Evolutionary conservation across 2,113 vertebrate species (phyloP).

Genomic region (Pygoscelis antarcticus): DNA sequence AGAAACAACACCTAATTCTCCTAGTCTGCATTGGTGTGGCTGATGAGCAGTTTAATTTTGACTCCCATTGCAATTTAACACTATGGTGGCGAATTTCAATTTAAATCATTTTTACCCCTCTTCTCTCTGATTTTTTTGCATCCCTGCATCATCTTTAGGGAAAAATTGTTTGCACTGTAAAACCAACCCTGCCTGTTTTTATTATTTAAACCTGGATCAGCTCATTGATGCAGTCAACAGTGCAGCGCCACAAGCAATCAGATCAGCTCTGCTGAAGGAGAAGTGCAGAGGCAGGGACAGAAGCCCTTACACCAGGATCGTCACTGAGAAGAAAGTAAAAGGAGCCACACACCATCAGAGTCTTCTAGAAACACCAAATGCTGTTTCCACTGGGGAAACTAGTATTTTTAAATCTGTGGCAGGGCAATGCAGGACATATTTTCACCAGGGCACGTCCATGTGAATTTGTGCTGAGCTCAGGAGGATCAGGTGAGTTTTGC

Average conservation of each 20-base stretch:
- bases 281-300: background rate
- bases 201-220: background rate
- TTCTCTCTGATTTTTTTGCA: background rate
- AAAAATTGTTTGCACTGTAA: background rate
- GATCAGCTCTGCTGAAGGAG: background rate
- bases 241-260: background rate
- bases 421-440: background rate
- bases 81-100: background rate
- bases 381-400: background rate
- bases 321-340: background rate
- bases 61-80: background rate
- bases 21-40: background rate
- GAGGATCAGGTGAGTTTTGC: conserved; percentile 19
- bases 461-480: conserved; percentile 42
- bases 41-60: background rate
- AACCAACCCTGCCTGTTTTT: background rate
- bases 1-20: background rate
- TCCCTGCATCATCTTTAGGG: background rate
- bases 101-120: background rate
- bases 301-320: background rate
- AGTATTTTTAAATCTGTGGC: background rate
- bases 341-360: background rate
- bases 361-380: background rate
- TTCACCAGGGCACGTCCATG: background rate
- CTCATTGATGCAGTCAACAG: background rate